Evolutionary conservation across 2,888 invertebrate species (phyloP).

Genomic region (Heliconius erato): DNA sequence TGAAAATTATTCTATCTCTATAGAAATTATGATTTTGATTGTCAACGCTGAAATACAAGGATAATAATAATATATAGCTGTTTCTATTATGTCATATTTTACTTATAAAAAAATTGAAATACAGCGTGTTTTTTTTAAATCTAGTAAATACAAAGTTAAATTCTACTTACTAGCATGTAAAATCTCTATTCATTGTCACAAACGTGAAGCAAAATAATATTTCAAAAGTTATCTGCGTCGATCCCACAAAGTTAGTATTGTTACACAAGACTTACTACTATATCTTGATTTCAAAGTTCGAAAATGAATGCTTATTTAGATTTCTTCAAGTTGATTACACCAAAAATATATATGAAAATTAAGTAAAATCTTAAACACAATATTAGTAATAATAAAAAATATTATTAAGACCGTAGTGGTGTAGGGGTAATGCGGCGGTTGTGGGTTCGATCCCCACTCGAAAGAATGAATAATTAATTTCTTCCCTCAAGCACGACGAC

Average conservation of each 20-base stretch:
- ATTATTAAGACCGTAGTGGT: not conserved
- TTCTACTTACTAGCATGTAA: not conserved
- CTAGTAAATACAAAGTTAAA: not conserved
- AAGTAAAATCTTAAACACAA: not conserved
- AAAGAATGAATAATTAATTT: too few relatives aligned
- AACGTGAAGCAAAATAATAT: not conserved
- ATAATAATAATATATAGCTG: not conserved
- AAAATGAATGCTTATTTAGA: not conserved
- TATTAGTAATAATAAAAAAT: not conserved
- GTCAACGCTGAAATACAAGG: too few relatives aligned
- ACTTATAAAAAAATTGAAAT: not conserved
- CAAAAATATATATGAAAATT: not conserved
- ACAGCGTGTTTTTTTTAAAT: not conserved
- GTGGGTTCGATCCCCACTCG: too few relatives aligned
- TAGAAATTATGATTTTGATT: not conserved
- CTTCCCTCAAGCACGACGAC: too few relatives aligned
- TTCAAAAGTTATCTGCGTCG: not conserved
- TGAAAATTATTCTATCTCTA: too few relatives aligned
- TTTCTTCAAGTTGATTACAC: conserved; percentile 1
- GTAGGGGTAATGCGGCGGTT: too few relatives aligned
- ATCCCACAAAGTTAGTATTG: not conserved
- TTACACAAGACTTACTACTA: not conserved
- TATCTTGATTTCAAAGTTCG: not conserved
- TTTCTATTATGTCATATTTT: not conserved
- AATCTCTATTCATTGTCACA: not conserved